Percentiles rank a stretch among this genome's conserved stretches.
Conservation (phyloP, 2,797 vertebrate genomes). For the Bovichtus variegatus region DNA sequence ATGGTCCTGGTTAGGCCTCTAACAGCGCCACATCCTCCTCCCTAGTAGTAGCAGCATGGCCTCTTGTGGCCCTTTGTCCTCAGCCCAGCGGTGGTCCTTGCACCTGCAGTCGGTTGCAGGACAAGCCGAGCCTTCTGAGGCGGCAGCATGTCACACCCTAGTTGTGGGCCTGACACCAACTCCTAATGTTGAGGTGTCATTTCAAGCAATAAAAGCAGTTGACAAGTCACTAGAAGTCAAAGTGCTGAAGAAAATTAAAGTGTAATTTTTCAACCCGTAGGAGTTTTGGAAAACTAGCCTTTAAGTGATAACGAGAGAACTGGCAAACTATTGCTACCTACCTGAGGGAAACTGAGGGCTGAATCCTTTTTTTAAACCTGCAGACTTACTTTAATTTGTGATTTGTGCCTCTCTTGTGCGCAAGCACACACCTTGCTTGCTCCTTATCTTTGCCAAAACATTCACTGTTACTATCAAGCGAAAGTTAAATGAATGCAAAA, state of each 20-base stretch:
- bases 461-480: conserved; percentile 1
- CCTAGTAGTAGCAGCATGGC: not conserved
- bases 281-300: not conserved
- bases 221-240: not conserved
- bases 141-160: not conserved
- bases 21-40: not conserved
- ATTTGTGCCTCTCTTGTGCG: not conserved
- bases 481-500: conserved; percentile 38
- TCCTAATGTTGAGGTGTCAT: not conserved
- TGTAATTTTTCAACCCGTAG: not conserved
- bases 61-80: not conserved
- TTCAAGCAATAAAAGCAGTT: conserved; percentile 3
- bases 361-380: not conserved
- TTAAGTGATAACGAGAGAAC: not conserved
- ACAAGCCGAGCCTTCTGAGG: not conserved
- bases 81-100: not conserved
- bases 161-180: not conserved
- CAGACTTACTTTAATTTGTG: not conserved
- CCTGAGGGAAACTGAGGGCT: not conserved
- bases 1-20: not conserved
- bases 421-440: not conserved
- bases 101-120: not conserved
- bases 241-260: not conserved
- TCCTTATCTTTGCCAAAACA: conserved; percentile 20
- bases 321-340: too few species aligned